Percentiles rank a stretch among this genome's conserved stretches.
phyloP scores from a whole-genome alignment of 2,797 vertebrate species.

The Bryconaethiops microstoma region DNA sequence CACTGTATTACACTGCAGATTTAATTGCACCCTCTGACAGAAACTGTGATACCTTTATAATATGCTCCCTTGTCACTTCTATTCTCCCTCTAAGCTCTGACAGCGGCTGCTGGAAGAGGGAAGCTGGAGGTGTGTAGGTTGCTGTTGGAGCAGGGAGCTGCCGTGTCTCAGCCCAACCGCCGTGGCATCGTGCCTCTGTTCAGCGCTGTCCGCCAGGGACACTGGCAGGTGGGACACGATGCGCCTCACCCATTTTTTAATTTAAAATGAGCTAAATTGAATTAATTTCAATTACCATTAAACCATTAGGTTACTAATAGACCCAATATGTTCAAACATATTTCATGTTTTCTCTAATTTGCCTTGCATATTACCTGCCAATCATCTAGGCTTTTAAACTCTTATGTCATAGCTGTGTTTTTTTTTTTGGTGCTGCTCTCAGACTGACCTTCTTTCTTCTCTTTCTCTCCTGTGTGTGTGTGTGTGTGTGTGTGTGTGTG shows the following conservation, averaged over 20 bases:
- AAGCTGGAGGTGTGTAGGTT: constrained; percentile 87
- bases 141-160: constrained; percentile 85
- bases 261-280: too few relatives aligned
- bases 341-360: not conserved
- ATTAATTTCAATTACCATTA: too few relatives aligned
- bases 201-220: constrained; percentile 88
- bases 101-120: constrained; percentile 84
- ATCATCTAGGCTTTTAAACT: not conserved
- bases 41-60: too few relatives aligned
- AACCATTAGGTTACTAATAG: too few relatives aligned
- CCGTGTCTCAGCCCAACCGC: constrained; percentile 85
- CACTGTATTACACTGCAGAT: too few relatives aligned
- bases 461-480: too few relatives aligned
- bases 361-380: not conserved
- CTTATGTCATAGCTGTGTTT: not conserved
- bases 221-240: constrained; percentile 84
- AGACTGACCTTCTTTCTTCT: too few relatives aligned
- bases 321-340: not conserved
- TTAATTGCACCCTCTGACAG: too few relatives aligned
- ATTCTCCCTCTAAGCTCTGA: constrained; percentile 75
- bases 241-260: not conserved
- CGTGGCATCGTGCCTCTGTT: constrained; percentile 86
- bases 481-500: not conserved
- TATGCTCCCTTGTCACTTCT: too few relatives aligned
- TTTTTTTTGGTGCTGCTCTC: not conserved